phyloP scores from a whole-genome alignment of 2,113 vertebrate genomes.

The Tetrao urogallus region DNA sequence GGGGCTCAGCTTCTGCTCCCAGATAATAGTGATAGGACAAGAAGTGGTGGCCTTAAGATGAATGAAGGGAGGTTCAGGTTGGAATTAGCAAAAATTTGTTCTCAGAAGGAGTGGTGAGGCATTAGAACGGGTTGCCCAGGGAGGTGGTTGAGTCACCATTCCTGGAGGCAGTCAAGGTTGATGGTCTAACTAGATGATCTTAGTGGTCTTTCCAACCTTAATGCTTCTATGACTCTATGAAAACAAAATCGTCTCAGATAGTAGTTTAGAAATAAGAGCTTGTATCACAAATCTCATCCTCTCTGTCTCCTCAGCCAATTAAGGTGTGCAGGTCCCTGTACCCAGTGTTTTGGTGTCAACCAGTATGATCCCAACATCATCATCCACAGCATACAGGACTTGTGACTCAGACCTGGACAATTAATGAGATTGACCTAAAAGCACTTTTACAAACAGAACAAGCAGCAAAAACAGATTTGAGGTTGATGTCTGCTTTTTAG shows the following conservation, averaged over 20 bases:
- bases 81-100: too few relatives aligned
- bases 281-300: not conserved
- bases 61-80: too few relatives aligned
- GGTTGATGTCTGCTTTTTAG: not conserved
- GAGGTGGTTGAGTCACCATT: too few relatives aligned
- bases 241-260: not conserved
- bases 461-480: conserved; percentile 3
- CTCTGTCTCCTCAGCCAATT: not conserved
- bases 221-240: too few relatives aligned
- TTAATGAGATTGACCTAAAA: not conserved
- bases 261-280: not conserved
- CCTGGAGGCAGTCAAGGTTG: too few relatives aligned
- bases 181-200: too few relatives aligned
- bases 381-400: not conserved
- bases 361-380: not conserved
- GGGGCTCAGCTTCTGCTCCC: too few relatives aligned
- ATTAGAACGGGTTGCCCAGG: too few relatives aligned
- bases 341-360: accelerated
- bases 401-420: not conserved
- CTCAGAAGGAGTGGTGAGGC: too few relatives aligned
- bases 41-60: too few relatives aligned
- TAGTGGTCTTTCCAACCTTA: too few relatives aligned
- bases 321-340: not conserved
- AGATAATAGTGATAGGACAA: too few relatives aligned
- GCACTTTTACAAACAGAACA: not conserved